Percentiles rank a stretch among this genome's conserved stretches.
These are phyloP conservation scores for Ormyrus labotus DNA, from an alignment of 2,888 invertebrate species.

Conservation along the genomic window DNA sequence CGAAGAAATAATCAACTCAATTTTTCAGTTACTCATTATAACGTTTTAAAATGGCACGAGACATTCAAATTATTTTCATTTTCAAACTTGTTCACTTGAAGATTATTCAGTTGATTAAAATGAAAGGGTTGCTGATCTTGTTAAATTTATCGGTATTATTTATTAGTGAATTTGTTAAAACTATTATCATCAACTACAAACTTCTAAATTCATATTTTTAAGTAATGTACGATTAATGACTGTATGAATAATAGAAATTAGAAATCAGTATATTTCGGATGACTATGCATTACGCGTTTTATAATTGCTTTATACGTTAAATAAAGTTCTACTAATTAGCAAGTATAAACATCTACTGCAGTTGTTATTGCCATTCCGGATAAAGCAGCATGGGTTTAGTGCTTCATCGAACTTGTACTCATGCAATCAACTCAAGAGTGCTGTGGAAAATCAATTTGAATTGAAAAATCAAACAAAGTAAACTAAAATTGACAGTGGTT, in stretches of 20 bases:
- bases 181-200: neutral
- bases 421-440: conserved; percentile 50
- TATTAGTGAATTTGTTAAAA: neutral
- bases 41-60: too few species aligned
- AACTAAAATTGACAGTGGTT: conserved; percentile 37
- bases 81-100: neutral
- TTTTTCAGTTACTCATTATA: too few species aligned
- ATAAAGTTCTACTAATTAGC: conserved; percentile 44
- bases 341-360: conserved; percentile 41
- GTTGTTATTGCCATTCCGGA: conserved; percentile 43
- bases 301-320: conserved; percentile 26
- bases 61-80: too few species aligned
- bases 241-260: conserved; percentile 31
- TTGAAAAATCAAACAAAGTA: conserved; percentile 25
- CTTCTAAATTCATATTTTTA: neutral
- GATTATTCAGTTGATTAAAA: neutral
- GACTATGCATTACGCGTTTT: neutral
- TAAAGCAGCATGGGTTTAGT: conserved; percentile 36
- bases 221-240: conserved; percentile 15
- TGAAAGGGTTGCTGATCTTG: conserved; percentile 15
- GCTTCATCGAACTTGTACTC: conserved; percentile 34
- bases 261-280: neutral
- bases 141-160: neutral
- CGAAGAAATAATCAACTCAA: too few species aligned
- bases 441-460: conserved; percentile 6